Conservation (phyloP, 2,113 vertebrate species). For the Gasterosteus nipponicus region DNA sequence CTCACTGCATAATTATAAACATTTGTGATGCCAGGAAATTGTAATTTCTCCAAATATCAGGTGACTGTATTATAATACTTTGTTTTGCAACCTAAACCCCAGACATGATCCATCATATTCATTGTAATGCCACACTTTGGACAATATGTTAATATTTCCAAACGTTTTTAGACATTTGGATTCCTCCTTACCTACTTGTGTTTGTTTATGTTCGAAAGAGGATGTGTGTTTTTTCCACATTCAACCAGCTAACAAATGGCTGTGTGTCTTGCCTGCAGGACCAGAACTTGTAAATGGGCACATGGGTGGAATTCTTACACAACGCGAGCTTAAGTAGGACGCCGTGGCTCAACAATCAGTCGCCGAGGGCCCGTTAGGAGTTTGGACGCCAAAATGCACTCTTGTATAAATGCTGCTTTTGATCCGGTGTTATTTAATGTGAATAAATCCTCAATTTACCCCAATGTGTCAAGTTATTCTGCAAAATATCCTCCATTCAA, state of each 20-base stretch:
- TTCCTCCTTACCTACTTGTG: not conserved
- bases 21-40: too few relatives aligned
- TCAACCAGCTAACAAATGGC: constrained; percentile 27
- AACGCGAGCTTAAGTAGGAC: constrained; percentile 30
- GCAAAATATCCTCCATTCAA: constrained; percentile 24
- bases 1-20: not conserved
- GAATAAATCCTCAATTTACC: constrained; percentile 59
- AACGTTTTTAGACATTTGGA: not conserved
- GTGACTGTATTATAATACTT: not conserved
- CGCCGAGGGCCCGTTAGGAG: constrained; percentile 24
- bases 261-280: constrained; percentile 68
- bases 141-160: not conserved
- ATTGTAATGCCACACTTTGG: not conserved
- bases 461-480: constrained; percentile 31
- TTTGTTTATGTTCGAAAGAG: constrained; percentile 3
- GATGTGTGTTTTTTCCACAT: constrained; percentile 5
- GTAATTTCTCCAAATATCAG: not conserved
- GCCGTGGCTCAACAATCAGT: constrained; percentile 35
- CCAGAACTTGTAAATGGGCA: constrained; percentile 30
- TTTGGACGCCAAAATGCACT: constrained; percentile 41
- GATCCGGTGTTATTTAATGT: constrained; percentile 60
- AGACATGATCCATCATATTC: not conserved
- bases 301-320: constrained; percentile 29
- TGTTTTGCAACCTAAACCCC: not conserved
- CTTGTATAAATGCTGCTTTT: constrained; percentile 36